Base-by-base conservation (phyloP, 2,888 invertebrate species). In the Chouioia cunea region DNA sequence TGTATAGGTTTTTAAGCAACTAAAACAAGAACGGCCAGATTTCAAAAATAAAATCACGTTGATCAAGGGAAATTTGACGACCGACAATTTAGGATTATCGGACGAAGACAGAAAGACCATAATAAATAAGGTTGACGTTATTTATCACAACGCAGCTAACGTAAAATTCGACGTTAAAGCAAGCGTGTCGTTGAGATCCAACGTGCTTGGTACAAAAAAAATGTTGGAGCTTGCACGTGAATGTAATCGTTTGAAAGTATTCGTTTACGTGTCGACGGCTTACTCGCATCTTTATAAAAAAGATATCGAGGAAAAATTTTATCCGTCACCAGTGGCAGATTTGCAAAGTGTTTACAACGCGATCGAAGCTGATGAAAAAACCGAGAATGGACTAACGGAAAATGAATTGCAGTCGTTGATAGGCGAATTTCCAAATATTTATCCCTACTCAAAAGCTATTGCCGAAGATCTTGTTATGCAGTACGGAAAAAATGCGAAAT, bases 231-330 rank as follows among this genome's bases (percentile, higher is more conserved):
- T 82, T 20, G 79, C 79, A 4, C 69, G 20, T 56, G 73, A 76
- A 0, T 82, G 80, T 43, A 67, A 70, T 10, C 72, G 75, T 10
- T 64, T 82, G 0, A 23, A 67, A 23, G 67, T 73, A 2, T 82
- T 79, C 47, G 15, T 76, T 4, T 79, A 81, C 53, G 67, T 81
- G 4, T 81, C 81, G 12, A 78, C 81, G 16, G 79, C 78, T 2
- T 81, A 73, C 64, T 77, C 80, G 0, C 78, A 80, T 44, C 73
- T 72, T 47, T 76, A 79, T 50, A 65, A 63, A 6, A 62, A 72
- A 12, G 73, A 78, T 18, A 75, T 79, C 18, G 81, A 82, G 14
- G 75, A 76, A 48, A 73, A 76, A 53, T 79, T 79, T 74, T 81
- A 81, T 64, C 65, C 75, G 0, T 46, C 79, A 8, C 79, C 80